Base-by-base conservation (phyloP, 1,140 invertebrate species). In the Colletes gigas region DNA sequence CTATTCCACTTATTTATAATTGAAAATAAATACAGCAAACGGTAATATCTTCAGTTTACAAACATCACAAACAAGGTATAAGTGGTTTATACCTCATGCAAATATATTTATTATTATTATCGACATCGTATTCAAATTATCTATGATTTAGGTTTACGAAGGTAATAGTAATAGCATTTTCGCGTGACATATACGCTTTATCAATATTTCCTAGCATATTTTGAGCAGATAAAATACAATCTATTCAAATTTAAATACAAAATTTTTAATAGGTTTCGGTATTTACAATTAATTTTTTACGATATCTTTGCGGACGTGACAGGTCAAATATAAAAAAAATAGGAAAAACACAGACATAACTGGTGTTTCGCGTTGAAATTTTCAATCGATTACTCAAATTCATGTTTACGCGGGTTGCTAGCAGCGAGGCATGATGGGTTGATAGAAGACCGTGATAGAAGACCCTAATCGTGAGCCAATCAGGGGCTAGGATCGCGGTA, bases 371-470 rank as follows among this genome's bases (percentile, higher is more conserved):
- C 2, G 19, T 4, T 39, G 69, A 77, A 50, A 65, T 50, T 57
- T 21, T n/a, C 30, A 39, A 78, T 71, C 60, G 75, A 78, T 71
- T 65, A 41, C 59, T 66, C 50, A 17, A 82, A 66, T 88, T 88
- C 74, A 57, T 87, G 86, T 88, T 83, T 83, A 83, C 90, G 90
- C 89, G 90, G 89, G 83, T 81, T 78, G 77, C 80, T 50, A 81
- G 71, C 30, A 76, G 90, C 90, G 83, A 74, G 63, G 92, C 88
- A 93, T 88, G 86, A 50, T 78, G 89, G 90, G 82, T 44, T 81
- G 91, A 92, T 92, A 93, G 93, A 94, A 92, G 92, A 90, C 90
- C 83, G 91, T 94, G 93, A 89, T 92, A 93, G 93, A 94, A 93
- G 93, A 93, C 91, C 91, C 91, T 93, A 86, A 84, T 71, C 73